Conservation (phyloP, 2,888 invertebrate genomes). For the Diaphora mendica region DNA sequence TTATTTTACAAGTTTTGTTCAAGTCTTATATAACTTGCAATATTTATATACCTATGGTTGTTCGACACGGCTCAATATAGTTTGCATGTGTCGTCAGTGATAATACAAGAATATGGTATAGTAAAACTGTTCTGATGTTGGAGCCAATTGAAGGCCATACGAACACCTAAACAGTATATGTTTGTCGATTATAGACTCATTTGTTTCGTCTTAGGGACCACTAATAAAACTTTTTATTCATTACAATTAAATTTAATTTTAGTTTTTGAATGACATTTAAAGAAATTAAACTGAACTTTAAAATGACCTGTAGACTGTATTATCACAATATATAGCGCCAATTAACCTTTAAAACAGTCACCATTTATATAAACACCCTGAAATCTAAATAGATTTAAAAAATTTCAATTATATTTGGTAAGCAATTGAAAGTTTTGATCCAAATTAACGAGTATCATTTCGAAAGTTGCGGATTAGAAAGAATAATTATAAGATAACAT, state of each 20-base stretch:
- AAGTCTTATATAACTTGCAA: not conserved
- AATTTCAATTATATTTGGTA: not conserved
- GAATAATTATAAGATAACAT: constrained; percentile 10
- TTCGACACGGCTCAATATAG: not conserved
- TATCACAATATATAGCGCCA: not conserved
- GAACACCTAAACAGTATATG: not conserved
- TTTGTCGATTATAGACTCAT: not conserved
- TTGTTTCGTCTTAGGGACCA: not conserved
- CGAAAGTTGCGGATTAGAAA: not conserved
- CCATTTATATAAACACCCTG: not conserved
- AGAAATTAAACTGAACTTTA: not conserved
- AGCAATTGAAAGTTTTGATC: not conserved
- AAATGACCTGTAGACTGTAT: not conserved
- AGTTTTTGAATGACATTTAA: not conserved
- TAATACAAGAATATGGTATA: no score
- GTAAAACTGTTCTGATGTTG: not conserved
- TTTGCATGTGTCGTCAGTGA: not conserved
- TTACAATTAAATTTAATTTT: no score
- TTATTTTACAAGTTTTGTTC: no score
- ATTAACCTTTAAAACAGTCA: not conserved
- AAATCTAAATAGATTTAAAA: not conserved
- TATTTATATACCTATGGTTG: not conserved
- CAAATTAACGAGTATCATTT: not conserved
- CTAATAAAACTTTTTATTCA: not conserved
- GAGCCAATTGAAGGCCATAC: not conserved